These are phyloP conservation scores for Choristoneura rosaceana DNA, from an alignment of 2,888 invertebrate genomes.

Conservation along the genomic window DNA sequence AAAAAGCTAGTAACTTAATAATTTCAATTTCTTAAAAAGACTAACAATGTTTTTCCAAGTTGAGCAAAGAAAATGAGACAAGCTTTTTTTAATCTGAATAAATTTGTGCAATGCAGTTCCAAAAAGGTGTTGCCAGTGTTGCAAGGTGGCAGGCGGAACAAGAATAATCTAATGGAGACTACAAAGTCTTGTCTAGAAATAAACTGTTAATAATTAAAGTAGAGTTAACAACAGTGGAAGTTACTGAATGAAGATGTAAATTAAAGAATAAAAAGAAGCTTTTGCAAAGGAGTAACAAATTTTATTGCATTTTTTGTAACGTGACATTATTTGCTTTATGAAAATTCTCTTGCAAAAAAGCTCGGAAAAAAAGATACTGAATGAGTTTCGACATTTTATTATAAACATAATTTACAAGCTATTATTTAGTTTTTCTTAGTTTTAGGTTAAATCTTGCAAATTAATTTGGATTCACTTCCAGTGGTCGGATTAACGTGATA, in stretches of 20 bases:
- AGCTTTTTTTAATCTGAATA: constrained; percentile 18
- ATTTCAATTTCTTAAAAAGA: no score
- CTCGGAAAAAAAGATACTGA: no score
- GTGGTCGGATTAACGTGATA: no score
- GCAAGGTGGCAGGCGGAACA: not conserved
- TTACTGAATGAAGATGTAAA: not conserved
- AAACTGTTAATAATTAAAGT: not conserved
- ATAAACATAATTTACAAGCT: no score
- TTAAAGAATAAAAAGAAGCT: not conserved
- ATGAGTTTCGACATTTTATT: no score
- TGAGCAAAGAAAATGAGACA: not conserved
- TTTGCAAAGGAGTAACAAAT: not conserved
- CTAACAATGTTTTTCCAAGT: no score
- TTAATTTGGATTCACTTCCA: no score
- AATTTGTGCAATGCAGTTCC: constrained; percentile 17
- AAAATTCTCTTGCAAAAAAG: no score
- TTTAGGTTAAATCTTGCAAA: no score
- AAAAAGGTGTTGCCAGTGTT: not conserved
- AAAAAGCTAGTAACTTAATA: no score
- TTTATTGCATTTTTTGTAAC: not conserved
- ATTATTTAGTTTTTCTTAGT: no score
- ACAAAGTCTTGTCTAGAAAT: not conserved
- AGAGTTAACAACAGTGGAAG: not conserved
- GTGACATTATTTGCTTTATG: no score
- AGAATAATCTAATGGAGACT: not conserved